Base-by-base conservation (phyloP, 2,888 invertebrate species). In the Sialis fuliginosa region DNA sequence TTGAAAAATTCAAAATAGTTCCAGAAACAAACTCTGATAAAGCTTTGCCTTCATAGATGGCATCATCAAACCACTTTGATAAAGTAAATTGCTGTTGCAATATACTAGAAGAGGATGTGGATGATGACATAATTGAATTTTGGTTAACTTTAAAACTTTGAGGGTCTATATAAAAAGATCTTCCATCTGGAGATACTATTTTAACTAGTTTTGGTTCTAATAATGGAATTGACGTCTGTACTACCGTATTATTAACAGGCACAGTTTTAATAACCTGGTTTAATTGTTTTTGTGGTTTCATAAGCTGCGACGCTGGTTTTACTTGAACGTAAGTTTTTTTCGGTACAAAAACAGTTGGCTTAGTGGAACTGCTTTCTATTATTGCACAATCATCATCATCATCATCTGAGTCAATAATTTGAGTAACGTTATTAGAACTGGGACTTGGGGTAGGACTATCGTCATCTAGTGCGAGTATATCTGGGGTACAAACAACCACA, bases 401-500 rank as follows among this genome's bases (percentile, higher is more conserved):
- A 22, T 22, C 22, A 22, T 22, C 22, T 22, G 22, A 22, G 22
- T 22, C 22, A 22, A 22, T 22, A 22, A 22, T 22, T 22, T 22
- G 22, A 22, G 22, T 22, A 22, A 22, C 22, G 22, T 22, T 22
- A 22, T 22, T 22, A 22, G 22, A 22, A 22, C 22, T 22, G 31
- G 44, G 44, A 33, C 31, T 44, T 4, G 44, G 8, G 6, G 44
- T 33, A 7, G 44, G 44, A 33, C 44, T 44, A 7, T 39, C 39
- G n/a, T 45, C 45, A 22, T 33, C 43, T 10, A 45, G n/a, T 12
- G 45, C n/a, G 30, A 45, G 34, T 6, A 45, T 39, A 39, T 45
- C 45, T 32, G 45, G 39, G 9, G 43, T 40, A 6, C 78, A 78
- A 12, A 78, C 75, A 9, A 78, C 72, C 57, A 67, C 69, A 56